Conservation (phyloP, 2,888 invertebrate species). For the Hirtodrosophila trivittata region DNA sequence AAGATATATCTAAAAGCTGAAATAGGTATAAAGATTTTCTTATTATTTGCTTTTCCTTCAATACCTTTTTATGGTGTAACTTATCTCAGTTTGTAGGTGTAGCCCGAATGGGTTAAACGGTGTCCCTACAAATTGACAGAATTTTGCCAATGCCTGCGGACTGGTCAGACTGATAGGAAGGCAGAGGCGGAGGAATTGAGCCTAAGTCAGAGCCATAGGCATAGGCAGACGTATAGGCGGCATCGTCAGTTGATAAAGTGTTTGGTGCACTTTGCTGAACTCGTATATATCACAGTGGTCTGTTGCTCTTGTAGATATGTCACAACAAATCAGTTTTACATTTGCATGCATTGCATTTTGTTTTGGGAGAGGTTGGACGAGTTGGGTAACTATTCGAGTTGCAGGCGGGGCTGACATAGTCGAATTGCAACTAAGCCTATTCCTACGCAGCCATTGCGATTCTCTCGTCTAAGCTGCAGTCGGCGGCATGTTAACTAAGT, state of each 20-base stretch:
- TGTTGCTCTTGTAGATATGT: conserved; percentile 49
- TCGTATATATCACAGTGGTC: conserved; percentile 28
- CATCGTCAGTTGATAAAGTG: conserved; percentile 42
- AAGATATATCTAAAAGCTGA: too few species aligned
- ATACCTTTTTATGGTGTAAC: too few species aligned
- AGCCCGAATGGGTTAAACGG: conserved; percentile 19
- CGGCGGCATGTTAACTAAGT: conserved; percentile 63
- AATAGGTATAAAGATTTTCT: too few species aligned
- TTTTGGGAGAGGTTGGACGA: background rate
- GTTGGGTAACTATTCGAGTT: background rate
- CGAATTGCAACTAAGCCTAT: background rate
- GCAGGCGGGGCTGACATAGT: background rate
- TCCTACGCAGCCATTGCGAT: conserved; percentile 15
- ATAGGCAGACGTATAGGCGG: background rate
- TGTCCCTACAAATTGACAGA: conserved; percentile 54
- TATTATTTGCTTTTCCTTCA: too few species aligned
- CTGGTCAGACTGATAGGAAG: conserved; percentile 7
- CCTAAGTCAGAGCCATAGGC: conserved; percentile 8
- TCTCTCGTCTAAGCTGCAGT: conserved; percentile 56
- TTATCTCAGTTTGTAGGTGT: background rate
- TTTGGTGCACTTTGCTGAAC: conserved; percentile 17
- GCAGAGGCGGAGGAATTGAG: conserved; percentile 1
- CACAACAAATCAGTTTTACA: conserved; percentile 75
- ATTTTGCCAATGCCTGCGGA: conserved; percentile 37
- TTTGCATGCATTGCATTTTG: conserved; percentile 74